A percentile compares a stretch with the other conserved stretches of the same genome.
Conservation (phyloP, 2,113 vertebrate species). For the Stomatorhinus ivindoensis region DNA sequence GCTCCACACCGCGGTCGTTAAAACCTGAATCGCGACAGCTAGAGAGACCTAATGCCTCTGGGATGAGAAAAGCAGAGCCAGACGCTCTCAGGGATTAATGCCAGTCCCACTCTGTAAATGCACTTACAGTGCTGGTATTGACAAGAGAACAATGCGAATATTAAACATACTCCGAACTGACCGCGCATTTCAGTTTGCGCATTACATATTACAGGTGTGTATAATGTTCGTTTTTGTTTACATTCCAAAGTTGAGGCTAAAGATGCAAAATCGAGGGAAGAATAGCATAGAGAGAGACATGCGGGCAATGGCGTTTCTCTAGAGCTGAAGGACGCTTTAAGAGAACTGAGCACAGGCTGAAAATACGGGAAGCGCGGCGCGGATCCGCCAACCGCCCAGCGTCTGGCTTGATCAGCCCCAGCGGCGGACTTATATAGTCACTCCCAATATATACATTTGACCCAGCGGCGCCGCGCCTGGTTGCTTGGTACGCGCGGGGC, state of each 20-base stretch:
- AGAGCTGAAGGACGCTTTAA: not conserved
- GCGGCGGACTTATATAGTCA: slow-evolving; percentile 70
- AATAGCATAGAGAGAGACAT: not conserved
- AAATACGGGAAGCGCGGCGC: not conserved
- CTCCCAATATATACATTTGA: slow-evolving; percentile 94
- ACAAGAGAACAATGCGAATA: not conserved
- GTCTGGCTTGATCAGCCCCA: slow-evolving; percentile 78
- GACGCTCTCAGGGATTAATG: not conserved
- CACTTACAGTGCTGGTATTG: not conserved
- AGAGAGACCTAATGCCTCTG: not conserved
- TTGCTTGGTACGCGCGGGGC: slow-evolving; percentile 87
- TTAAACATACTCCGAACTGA: not conserved
- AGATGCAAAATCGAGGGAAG: not conserved
- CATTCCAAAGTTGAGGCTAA: not conserved
- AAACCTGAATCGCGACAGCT: not conserved
- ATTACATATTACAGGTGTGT: not conserved
- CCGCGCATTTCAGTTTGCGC: not conserved
- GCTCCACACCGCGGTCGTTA: not conserved
- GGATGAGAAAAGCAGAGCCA: not conserved
- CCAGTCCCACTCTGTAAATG: not conserved
- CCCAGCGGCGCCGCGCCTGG: slow-evolving; percentile 80
- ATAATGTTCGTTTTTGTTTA: not conserved
- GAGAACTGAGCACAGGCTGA: not conserved
- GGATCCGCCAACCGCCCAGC: slow-evolving; percentile 44
- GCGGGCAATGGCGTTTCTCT: not conserved